Percentiles rank a stretch among this genome's conserved stretches.
These are phyloP conservation scores for Stictonetta naevosa DNA, from an alignment of 2,113 vertebrate species.

Conservation along the genomic window DNA sequence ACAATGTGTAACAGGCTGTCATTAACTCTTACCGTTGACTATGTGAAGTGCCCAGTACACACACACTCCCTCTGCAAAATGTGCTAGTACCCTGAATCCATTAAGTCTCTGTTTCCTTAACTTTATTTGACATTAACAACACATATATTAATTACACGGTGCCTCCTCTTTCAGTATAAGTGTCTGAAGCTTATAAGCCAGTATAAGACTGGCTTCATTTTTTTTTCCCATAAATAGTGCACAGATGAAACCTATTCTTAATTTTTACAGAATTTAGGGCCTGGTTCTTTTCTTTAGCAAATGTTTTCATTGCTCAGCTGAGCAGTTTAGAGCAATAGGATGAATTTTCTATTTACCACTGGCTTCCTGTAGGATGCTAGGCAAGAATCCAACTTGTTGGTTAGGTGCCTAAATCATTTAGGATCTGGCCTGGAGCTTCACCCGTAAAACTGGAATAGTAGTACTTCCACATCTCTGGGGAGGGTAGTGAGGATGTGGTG, in stretches of 20 bases:
- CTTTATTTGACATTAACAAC: not conserved
- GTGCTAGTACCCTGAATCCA: not conserved
- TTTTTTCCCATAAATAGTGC: not conserved
- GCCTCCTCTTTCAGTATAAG: not conserved
- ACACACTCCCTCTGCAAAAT: not conserved
- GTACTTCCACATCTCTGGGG: not conserved
- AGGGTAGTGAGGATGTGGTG: fast-evolving
- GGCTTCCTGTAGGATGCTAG: not conserved
- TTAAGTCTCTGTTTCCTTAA: not conserved
- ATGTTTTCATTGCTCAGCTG: not conserved
- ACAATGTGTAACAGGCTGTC: not conserved
- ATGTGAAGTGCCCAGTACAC: not conserved
- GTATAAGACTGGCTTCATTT: not conserved
- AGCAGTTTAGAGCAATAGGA: not conserved
- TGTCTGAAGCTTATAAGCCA: not conserved
- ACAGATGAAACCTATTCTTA: not conserved
- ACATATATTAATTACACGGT: fast-evolving
- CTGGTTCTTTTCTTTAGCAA: not conserved
- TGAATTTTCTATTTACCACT: not conserved
- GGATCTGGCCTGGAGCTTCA: not conserved
- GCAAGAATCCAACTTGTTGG: not conserved
- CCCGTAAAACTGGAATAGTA: not conserved
- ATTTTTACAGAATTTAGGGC: not conserved
- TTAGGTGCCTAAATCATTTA: not conserved
- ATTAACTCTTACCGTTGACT: not conserved